Percentiles rank a stretch among this genome's conserved stretches.
phyloP scores from a whole-genome alignment of 2,888 invertebrate genomes.

The Chrysopilus asiliformis region DNA sequence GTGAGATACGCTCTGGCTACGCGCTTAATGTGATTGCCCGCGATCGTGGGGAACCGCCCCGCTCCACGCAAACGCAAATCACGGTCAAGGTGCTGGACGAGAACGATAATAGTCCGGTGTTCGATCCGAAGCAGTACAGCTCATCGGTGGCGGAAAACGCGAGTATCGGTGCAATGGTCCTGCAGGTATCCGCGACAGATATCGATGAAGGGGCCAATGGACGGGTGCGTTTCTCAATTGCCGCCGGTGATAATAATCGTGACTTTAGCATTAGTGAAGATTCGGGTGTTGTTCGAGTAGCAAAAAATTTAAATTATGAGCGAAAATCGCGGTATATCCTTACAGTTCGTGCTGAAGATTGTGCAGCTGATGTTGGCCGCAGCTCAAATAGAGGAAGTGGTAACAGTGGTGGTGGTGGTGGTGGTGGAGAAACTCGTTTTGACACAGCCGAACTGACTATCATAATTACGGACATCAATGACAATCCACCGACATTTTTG shows the following conservation, averaged over 20 bases:
- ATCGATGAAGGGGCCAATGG: constrained; percentile 80
- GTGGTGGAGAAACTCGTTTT: constrained; percentile 39
- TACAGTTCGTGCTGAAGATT: constrained; percentile 78
- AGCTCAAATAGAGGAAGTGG: constrained; percentile 15
- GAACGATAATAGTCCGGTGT: constrained; percentile 81
- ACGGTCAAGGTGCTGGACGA: constrained; percentile 68
- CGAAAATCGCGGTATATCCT: constrained; percentile 71
- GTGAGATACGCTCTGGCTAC: constrained; percentile 66
- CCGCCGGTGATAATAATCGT: constrained; percentile 76
- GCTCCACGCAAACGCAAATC: constrained; percentile 53
- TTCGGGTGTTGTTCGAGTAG: constrained; percentile 78
- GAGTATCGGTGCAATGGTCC: constrained; percentile 80
- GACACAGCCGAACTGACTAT: constrained; percentile 74
- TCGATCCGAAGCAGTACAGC: constrained; percentile 80
- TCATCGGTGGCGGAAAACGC: constrained; percentile 86
- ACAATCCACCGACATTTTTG: constrained; percentile 83
- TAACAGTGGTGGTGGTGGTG: constrained; percentile 10
- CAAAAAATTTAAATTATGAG: constrained; percentile 88
- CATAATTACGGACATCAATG: constrained; percentile 81
- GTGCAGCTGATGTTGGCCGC: constrained; percentile 53
- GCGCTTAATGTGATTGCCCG: constrained; percentile 65
- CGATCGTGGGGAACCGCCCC: constrained; percentile 76
- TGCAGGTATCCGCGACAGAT: constrained; percentile 82
- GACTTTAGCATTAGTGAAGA: constrained; percentile 89
- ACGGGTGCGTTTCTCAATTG: constrained; percentile 81